phyloP scores from a whole-genome alignment of 2,888 invertebrate species.

The Apamea monoglypha region DNA sequence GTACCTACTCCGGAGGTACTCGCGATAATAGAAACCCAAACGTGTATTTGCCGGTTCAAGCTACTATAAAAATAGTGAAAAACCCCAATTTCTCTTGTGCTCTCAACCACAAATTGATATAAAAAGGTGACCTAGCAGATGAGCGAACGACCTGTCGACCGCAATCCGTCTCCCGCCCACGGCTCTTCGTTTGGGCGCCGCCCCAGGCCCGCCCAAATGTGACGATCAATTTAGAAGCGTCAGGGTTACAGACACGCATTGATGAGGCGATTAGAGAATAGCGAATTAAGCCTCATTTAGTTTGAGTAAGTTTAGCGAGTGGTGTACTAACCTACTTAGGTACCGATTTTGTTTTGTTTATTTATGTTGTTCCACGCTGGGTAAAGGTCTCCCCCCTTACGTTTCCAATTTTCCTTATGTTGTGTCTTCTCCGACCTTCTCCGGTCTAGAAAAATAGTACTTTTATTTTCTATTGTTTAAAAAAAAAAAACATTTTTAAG shows the following conservation, averaged over 20 bases:
- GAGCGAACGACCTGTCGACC: constrained; percentile 58
- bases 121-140: constrained; percentile 57
- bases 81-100: constrained; percentile 10
- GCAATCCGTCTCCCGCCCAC: constrained; percentile 77
- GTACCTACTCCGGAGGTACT: neutral
- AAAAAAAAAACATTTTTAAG: neutral
- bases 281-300: neutral
- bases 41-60: neutral
- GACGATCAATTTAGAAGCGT: constrained; percentile 47
- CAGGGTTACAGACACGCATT: constrained; percentile 33
- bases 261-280: constrained; percentile 28
- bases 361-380: no score
- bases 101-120: constrained; percentile 22
- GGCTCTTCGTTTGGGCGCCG: constrained; percentile 77
- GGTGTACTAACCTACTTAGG: no score
- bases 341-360: no score
- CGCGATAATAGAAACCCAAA: neutral
- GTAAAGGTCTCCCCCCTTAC: no score
- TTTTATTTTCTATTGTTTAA: no score
- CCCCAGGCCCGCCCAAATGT: constrained; percentile 74
- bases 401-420: no score
- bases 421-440: no score
- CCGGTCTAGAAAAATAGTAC: no score
- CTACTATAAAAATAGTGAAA: neutral
- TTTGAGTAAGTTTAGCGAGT: neutral